Evolutionary conservation across 2,113 vertebrate species (phyloP), one percentile per base, ranked within the genome.

Genomic region (Helogale parvula): DNA sequence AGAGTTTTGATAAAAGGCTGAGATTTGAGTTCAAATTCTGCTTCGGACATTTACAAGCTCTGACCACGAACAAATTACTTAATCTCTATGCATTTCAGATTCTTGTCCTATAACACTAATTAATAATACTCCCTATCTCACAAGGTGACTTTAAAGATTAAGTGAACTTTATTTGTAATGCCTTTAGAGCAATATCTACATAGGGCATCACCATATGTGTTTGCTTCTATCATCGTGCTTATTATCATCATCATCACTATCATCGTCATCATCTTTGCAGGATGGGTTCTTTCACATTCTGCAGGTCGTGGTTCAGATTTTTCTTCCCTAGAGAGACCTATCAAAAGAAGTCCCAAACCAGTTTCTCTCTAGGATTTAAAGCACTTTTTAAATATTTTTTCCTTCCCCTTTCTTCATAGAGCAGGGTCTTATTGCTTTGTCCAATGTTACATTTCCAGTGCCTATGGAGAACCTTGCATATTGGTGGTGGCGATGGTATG

Each of bases 161-260:
- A 80, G 52, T 80, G 17, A 92, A 1, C 6, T 60, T 27, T 66
- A 3, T 27, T 66, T 21, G 1, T 63, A 79, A 52, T 16, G 33
- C n/a, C 45, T 4, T 33, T 77, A 88, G 27, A 76, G 35, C 5
- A 50, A 13, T 11, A 1, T 54, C 54, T 92, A 3, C 2, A 47
- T 0, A 33, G 0, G 14, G 2, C 11, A 33, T 27, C 35, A 27
- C 31, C 19, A 0, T 27, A 11, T 14, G 31, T 21, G 12, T 79
- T 72, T 57, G 10, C 11, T 74, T 60, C 68, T 63, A 33, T 57
- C 17, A 25, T 38, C 50, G 33, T 71, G 23, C 45, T 45, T 76
- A n/a, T 23, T 4, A 35, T 14, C n/a, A 77, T 2, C 33, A 25
- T 5, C 5, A 23, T 17, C 45, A 31, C 12, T 6, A 84, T 50